These are phyloP conservation scores for Nibea coibor DNA, from an alignment of 2,113 vertebrate genomes.

Conservation along the genomic window DNA sequence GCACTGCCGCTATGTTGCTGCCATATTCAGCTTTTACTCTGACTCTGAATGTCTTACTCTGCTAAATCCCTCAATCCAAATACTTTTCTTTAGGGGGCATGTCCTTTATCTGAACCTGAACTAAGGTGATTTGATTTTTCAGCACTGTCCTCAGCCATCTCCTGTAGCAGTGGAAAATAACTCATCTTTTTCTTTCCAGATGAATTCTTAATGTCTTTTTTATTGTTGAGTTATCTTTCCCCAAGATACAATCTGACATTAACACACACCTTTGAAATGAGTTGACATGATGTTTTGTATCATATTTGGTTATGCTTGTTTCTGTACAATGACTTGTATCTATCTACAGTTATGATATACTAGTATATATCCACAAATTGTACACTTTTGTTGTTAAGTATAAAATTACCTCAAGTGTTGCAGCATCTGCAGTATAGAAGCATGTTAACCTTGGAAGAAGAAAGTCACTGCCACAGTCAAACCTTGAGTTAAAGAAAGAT, in stretches of 20 bases:
- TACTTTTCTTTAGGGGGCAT: background rate
- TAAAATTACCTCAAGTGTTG: background rate
- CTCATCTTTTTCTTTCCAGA: background rate
- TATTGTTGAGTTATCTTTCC: background rate
- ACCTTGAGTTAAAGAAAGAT: background rate
- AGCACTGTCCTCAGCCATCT: background rate
- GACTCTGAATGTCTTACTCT: background rate
- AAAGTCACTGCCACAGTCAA: background rate
- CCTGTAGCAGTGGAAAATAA: background rate
- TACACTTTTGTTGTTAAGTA: background rate
- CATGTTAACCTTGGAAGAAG: background rate
- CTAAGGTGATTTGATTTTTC: background rate
- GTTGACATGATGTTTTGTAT: background rate
- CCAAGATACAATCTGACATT: background rate
- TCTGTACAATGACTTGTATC: background rate
- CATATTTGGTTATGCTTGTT: background rate
- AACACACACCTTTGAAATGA: background rate
- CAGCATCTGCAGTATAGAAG: background rate
- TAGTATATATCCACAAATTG: background rate
- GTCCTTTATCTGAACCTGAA: background rate
- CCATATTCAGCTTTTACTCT: constrained; percentile 3
- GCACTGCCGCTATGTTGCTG: background rate
- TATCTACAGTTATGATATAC: background rate
- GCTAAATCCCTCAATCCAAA: background rate
- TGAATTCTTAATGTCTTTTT: background rate